Evolutionary conservation across 2,797 vertebrate genomes (phyloP).

Genomic region (Manis crassicaudata): DNA sequence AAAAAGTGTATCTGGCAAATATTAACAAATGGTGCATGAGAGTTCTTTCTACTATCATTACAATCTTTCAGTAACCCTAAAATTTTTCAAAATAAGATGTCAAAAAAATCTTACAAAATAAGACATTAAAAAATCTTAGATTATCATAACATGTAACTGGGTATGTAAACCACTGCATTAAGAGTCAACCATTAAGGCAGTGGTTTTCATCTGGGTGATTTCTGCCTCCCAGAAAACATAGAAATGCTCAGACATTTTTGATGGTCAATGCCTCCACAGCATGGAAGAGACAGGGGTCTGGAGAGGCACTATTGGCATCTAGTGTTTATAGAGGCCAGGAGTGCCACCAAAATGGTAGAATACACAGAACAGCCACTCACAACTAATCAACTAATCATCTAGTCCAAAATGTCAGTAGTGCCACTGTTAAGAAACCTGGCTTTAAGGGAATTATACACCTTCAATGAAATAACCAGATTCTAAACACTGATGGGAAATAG

Average conservation of each 20-base stretch:
- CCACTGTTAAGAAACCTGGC: not conserved
- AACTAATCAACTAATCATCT: not conserved
- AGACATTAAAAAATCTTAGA: not conserved
- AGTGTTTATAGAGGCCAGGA: not conserved
- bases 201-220: not conserved
- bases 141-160: not conserved
- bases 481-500: not conserved
- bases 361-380: not conserved
- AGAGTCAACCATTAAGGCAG: not conserved
- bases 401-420: not conserved
- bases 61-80: constrained; percentile 40
- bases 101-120: not conserved
- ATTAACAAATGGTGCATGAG: not conserved
- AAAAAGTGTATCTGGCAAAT: not conserved
- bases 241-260: not conserved
- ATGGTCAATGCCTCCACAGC: not conserved
- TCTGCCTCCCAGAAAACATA: not conserved
- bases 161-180: not conserved
- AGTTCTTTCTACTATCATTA: not conserved
- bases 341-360: not conserved
- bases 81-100: constrained; percentile 17
- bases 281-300: not conserved
- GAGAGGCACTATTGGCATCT: not conserved
- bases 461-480: not conserved
- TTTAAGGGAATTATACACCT: not conserved